Evolutionary conservation across 2,888 invertebrate genomes (phyloP), one percentile per base, ranked within the genome.

Genomic region (Sphaerophoria rueppellii): DNA sequence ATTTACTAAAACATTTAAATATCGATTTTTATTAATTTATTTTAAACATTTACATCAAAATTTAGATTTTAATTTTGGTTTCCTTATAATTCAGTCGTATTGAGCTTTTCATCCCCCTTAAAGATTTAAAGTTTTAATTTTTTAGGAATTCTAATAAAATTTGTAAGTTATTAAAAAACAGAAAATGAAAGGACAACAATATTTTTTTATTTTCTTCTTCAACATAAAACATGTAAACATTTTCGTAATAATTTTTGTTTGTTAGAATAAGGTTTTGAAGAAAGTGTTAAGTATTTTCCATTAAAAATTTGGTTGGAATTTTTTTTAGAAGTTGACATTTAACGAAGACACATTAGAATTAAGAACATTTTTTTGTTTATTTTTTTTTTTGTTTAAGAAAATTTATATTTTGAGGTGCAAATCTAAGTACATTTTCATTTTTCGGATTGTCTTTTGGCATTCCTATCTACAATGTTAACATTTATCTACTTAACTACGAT

Each of bases 391-490:
- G 37, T 57, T 74, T 46, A 77, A 48, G 73, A 83, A 69, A 73
- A 71, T 79, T 78, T 50, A 73, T 50, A 46, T 63, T 72, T 83
- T 69, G 46, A 76, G 72, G 85, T 85, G 85, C 85, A 85, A 85
- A 81, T 85, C 76, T 85, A 24, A 24, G 24, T 24, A 85, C 85
- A 77, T 11, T 77, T 63, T 9, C 35, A 37, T 37, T 87, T 50
- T 87, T 88, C 88, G 88, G 88, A 88, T 88, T 88, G 88, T 88
- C 88, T 80, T 87, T 86, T 87, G 88, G 88, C 87, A 88, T 87
- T 88, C 88, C 88, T 88, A 88, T 87, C 88, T 88, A 88, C 85
- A 87, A 88, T 87, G 85, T 81, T 85, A 85, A 85, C 81, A 81
- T 85, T 85, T 70, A 85, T 63, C 67, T 81, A 87, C 86, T 87